phyloP scores from a whole-genome alignment of 1,140 invertebrate species.

The Phymastichus coffea region DNA sequence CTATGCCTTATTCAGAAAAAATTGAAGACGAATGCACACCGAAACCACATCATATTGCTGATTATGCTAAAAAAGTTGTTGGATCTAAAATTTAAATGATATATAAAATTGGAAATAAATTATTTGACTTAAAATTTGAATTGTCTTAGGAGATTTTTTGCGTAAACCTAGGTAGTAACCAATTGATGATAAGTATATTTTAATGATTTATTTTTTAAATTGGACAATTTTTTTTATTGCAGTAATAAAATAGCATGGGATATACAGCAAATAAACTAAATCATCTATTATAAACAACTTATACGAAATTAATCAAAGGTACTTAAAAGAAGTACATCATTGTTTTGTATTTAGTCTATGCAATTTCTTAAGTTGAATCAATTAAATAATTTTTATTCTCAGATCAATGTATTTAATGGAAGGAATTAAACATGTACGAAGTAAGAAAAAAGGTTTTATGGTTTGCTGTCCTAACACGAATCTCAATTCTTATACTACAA shows the following conservation, averaged over 20 bases:
- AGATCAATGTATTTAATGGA: neutral
- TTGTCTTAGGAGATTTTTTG: too few species aligned
- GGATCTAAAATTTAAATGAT: constrained; percentile 30
- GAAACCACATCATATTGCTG: constrained; percentile 47
- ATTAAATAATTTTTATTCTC: neutral
- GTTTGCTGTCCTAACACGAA: constrained; percentile 61
- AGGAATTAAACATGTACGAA: constrained; percentile 36
- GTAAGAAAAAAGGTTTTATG: constrained; percentile 59
- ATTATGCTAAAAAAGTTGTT: constrained; percentile 37
- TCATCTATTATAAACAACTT: too few species aligned
- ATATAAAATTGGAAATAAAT: neutral
- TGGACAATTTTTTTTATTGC: too few species aligned
- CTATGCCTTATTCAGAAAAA: constrained; percentile 71
- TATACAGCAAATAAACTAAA: too few species aligned
- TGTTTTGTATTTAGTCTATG: neutral
- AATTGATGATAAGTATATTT: too few species aligned
- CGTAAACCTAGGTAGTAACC: too few species aligned
- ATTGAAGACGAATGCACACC: constrained; percentile 65
- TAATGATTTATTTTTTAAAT: too few species aligned
- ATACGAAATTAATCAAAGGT: too few species aligned
- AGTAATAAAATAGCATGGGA: too few species aligned
- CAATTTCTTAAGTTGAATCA: too few species aligned
- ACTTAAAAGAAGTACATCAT: too few species aligned
- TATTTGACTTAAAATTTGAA: too few species aligned
- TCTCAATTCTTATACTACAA: constrained; percentile 64